These are phyloP conservation scores for Alfaro cultratus DNA, from an alignment of 2,797 vertebrate genomes.

Conservation along the genomic window DNA sequence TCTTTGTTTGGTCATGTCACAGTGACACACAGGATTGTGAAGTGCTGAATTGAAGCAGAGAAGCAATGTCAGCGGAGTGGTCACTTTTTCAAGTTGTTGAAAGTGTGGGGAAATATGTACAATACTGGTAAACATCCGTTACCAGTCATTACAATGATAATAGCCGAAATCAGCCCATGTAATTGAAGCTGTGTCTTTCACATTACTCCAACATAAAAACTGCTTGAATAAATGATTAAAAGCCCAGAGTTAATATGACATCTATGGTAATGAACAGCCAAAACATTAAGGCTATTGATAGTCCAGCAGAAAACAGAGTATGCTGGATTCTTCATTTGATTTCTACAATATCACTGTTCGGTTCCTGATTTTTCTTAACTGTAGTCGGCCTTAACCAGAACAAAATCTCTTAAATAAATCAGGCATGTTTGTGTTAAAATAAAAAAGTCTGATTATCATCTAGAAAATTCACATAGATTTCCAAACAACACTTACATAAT, in stretches of 20 bases:
- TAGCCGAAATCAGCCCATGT: background rate
- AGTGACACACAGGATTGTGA: no score
- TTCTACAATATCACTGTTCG: background rate
- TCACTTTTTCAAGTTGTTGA: no score
- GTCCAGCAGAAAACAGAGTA: background rate
- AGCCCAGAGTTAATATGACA: background rate
- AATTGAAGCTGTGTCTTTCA: background rate
- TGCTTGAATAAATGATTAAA: background rate
- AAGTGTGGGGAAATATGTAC: no score
- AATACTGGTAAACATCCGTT: no score
- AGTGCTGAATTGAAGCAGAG: no score
- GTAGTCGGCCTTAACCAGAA: background rate
- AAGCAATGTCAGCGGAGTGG: no score
- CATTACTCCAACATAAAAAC: background rate
- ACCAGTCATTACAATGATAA: no score
- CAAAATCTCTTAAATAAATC: background rate
- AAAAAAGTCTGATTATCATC: conserved; percentile 1
- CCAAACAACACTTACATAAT: background rate
- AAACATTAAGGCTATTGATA: background rate
- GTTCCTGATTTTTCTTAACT: background rate
- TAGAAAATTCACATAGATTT: background rate
- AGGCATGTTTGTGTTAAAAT: background rate
- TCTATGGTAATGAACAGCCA: background rate
- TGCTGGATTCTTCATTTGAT: background rate
- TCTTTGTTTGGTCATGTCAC: no score